Evolutionary conservation across 2,888 invertebrate species (phyloP), one percentile per base, ranked within the genome.

Genomic region (Arge pagana): DNA sequence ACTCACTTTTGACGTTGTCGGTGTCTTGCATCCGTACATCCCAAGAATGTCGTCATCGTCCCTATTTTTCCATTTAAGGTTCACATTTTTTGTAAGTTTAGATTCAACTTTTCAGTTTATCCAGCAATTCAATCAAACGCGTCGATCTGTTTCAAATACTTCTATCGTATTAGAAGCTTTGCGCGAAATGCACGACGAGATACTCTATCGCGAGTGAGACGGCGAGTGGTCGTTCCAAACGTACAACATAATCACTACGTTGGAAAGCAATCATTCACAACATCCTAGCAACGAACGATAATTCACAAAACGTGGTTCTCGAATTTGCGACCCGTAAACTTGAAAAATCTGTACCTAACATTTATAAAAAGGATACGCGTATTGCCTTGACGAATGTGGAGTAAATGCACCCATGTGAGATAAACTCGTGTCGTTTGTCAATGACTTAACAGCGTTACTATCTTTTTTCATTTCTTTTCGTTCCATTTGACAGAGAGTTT

Each of bases 281-380:
- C n/a, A n/a, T n/a, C n/a, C n/a, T n/a, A n/a, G n/a, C n/a, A n/a
- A n/a, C n/a, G n/a, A n/a, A n/a, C n/a, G n/a, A n/a, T n/a, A n/a
- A n/a, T n/a, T n/a, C n/a, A n/a, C n/a, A n/a, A n/a, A n/a, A 10
- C n/a, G 28, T 10, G 4, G 2, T 26, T 26, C 28, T n/a, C 8
- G n/a, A n/a, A n/a, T 26, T 26, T 26, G n/a, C 28, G 4, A 10
- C 10, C 28, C n/a, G n/a, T n/a, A n/a, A n/a, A n/a, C n/a, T n/a
- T n/a, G n/a, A 26, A 26, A n/a, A 26, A 26, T 26, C n/a, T 26
- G 10, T 10, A 26, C 28, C n/a, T n/a, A 26, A 26, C n/a, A 10
- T 26, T 2, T 26, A 10, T 3, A n/a, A 16, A 37, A 70, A 69
- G 67, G 67, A 70, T 70, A 70, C 70, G 48, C 21, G 48, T 21